Conservation (phyloP, 2,797 vertebrate species). For the Liparis tanakae region DNA sequence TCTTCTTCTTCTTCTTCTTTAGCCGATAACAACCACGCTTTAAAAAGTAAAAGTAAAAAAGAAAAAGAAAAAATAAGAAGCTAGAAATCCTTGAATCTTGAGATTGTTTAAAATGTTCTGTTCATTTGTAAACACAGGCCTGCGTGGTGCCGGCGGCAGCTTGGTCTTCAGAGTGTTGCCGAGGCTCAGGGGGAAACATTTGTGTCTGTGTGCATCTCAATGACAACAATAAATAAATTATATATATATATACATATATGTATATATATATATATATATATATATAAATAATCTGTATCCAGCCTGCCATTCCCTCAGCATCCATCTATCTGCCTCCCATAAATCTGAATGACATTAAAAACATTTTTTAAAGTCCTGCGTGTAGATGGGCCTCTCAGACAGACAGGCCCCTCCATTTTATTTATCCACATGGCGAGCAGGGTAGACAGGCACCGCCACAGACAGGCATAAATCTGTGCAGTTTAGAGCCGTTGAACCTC, state of each 20-base stretch:
- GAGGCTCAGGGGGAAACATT: slow-evolving; percentile 58
- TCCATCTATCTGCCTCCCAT: slow-evolving; percentile 65
- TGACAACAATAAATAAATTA: slow-evolving; percentile 35
- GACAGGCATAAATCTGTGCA: slow-evolving; percentile 69
- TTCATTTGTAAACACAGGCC: slow-evolving; percentile 33
- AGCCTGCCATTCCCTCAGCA: slow-evolving; percentile 50
- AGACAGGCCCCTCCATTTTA: slow-evolving; percentile 64
- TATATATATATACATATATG: neutral
- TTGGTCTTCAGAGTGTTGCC: slow-evolving; percentile 35
- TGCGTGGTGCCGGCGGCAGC: slow-evolving; percentile 19
- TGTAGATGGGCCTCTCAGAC: slow-evolving; percentile 42
- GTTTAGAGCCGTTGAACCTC: slow-evolving; percentile 49
- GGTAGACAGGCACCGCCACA: slow-evolving; percentile 29
- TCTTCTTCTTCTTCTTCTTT: too few relatives aligned
- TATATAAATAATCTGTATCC: slow-evolving; percentile 58
- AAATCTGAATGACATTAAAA: slow-evolving; percentile 82
- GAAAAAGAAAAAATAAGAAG: slow-evolving; percentile 2
- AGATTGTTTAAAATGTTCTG: slow-evolving; percentile 39
- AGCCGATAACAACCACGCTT: slow-evolving; percentile 31
- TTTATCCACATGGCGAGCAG: slow-evolving; percentile 47
- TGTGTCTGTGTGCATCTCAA: slow-evolving; percentile 66
- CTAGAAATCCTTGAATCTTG: slow-evolving; percentile 18
- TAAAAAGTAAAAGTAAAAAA: neutral
- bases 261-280: neutral
- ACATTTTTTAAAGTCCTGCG: slow-evolving; percentile 68